A percentile compares a stretch with the other conserved stretches of the same genome.
phyloP scores from a whole-genome alignment of 2,113 vertebrate genomes.

The Xenopus borealis region DNA sequence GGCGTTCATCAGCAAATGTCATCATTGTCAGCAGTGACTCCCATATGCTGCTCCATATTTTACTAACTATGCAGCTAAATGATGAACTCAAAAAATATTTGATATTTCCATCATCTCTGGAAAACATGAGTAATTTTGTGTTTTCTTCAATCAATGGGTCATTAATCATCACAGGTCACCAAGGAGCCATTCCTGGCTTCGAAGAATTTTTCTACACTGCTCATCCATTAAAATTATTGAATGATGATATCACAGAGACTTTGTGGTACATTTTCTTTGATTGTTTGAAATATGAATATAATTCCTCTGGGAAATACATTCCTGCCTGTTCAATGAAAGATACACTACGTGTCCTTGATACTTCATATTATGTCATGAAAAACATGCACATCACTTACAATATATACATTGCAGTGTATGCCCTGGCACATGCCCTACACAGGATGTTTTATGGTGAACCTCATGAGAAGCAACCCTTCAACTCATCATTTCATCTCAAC shows the following conservation, averaged over 20 bases:
- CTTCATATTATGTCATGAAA: not conserved
- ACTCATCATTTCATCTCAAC: not conserved
- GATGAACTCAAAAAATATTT: not conserved
- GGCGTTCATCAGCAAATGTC: not conserved
- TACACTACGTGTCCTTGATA: not conserved
- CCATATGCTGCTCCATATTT: not conserved
- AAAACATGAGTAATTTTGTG: not conserved
- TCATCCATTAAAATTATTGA: not conserved
- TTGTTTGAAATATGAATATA: not conserved
- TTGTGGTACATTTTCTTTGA: not conserved
- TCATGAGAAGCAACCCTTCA: not conserved
- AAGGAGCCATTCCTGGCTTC: not conserved
- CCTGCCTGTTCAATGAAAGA: not conserved
- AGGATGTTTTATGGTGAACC: not conserved
- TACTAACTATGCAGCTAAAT: not conserved
- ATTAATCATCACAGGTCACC: not conserved
- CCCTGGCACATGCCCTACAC: not conserved
- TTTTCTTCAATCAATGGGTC: not conserved
- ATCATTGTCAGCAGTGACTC: not conserved
- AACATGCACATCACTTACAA: conserved; percentile 1
- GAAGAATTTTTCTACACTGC: not conserved
- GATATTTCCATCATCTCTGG: not conserved
- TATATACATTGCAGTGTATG: conserved; percentile 9
- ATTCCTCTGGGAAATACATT: not conserved
- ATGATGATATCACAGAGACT: not conserved